A percentile compares a stretch with the other conserved stretches of the same genome.
phyloP scores from a whole-genome alignment of 2,888 invertebrate genomes.

The Dryococelus australis region DNA sequence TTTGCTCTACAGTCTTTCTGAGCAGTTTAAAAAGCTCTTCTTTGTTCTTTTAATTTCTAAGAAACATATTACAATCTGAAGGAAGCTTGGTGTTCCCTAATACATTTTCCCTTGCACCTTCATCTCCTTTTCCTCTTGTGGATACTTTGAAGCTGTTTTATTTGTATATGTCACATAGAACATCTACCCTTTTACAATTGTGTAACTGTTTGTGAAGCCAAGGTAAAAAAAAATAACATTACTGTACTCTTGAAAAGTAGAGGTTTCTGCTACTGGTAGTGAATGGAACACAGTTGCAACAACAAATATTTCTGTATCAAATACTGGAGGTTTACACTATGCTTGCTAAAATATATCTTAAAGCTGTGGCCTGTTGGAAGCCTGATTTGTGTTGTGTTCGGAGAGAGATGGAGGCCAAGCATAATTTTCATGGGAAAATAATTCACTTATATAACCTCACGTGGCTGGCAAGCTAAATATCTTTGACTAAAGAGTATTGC shows the following conservation, averaged over 20 bases:
- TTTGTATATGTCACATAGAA: not conserved
- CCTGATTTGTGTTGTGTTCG: constrained; percentile 18
- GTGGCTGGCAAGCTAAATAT: not conserved
- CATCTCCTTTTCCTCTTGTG: constrained; percentile 8
- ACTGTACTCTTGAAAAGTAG: not conserved
- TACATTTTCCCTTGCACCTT: not conserved
- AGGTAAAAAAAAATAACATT: constrained; percentile 1
- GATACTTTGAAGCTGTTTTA: not conserved
- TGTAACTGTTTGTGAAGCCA: not conserved
- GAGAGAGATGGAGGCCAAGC: not conserved
- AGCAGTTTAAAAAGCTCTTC: not conserved
- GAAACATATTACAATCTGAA: not conserved
- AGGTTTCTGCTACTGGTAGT: not conserved
- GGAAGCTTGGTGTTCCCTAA: not conserved
- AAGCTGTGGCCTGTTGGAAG: not conserved
- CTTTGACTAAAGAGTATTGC: not conserved
- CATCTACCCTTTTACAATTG: not conserved
- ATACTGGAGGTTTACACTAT: not conserved
- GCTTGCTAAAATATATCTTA: not conserved
- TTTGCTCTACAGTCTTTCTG: not conserved
- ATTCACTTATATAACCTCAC: not conserved
- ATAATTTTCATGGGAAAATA: not conserved
- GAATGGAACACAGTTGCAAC: not conserved
- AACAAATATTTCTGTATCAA: not conserved
- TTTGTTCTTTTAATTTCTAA: constrained; percentile 6